phyloP scores from a whole-genome alignment of 2,888 invertebrate genomes.

The Ypsolopha scabrella region DNA sequence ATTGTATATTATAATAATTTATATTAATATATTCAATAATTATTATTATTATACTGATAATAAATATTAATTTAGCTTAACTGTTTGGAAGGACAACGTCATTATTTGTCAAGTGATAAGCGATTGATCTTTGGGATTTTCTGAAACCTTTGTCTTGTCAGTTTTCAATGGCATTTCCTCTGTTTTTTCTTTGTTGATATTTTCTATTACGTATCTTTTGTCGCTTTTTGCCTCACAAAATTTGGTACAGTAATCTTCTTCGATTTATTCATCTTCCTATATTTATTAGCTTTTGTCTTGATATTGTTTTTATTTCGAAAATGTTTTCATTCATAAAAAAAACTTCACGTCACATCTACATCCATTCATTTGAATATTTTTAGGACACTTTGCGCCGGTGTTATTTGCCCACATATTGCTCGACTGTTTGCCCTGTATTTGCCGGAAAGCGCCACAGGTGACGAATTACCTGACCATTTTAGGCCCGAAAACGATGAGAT shows the following conservation, averaged over 20 bases:
- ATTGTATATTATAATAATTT: no score
- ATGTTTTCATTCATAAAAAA: slow-evolving; percentile 36
- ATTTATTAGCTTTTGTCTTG: neutral
- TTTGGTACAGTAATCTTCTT: neutral
- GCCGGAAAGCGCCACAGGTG: slow-evolving; percentile 6
- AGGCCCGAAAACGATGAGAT: slow-evolving; percentile 19
- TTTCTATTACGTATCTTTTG: no score
- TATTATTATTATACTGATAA: no score
- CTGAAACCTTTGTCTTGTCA: no score
- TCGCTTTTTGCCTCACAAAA: no score
- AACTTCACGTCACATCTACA: slow-evolving; percentile 26
- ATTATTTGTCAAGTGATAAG: neutral
- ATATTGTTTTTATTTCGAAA: neutral
- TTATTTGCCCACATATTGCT: slow-evolving; percentile 34
- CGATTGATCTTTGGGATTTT: neutral
- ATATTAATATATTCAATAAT: no score
- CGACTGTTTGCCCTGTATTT: slow-evolving; percentile 5
- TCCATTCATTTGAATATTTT: slow-evolving; percentile 45
- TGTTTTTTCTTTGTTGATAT: no score
- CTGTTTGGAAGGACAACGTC: neutral
- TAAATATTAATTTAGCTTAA: no score
- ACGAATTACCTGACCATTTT: slow-evolving; percentile 37
- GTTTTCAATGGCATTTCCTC: no score
- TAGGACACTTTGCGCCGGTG: slow-evolving; percentile 48
- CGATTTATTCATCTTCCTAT: neutral